Conservation (phyloP, 2,797 vertebrate genomes). For the Centroberyx gerrardi region DNA sequence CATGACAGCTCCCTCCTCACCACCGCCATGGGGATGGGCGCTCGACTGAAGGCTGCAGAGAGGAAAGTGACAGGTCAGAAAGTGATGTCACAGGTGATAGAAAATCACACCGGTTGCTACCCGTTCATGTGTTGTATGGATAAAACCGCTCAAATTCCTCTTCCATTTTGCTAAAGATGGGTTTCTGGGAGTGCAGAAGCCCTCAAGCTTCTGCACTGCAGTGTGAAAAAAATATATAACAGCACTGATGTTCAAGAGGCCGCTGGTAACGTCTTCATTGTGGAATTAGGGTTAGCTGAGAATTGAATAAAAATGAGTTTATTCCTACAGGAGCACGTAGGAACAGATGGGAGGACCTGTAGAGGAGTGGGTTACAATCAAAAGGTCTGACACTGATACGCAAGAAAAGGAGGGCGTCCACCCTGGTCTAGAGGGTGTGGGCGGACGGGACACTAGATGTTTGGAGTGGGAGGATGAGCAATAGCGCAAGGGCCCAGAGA, state of each 20-base stretch:
- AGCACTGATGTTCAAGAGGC: background rate
- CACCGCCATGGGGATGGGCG: slow-evolving; percentile 97
- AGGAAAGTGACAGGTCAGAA: background rate
- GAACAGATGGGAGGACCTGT: slow-evolving; percentile 39
- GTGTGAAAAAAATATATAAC: slow-evolving; percentile 4
- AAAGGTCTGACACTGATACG: slow-evolving; percentile 64
- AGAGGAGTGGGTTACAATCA: slow-evolving; percentile 38
- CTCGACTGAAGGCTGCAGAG: slow-evolving; percentile 92
- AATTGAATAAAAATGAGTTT: slow-evolving; percentile 6
- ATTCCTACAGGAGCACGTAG: slow-evolving; percentile 35
- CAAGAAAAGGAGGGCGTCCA: slow-evolving; percentile 52
- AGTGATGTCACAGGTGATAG: background rate
- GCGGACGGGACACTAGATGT: slow-evolving; percentile 50
- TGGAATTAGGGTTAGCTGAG: background rate
- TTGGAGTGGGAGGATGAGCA: slow-evolving; percentile 72
- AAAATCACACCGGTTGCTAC: no score
- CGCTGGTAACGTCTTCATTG: slow-evolving; percentile 1
- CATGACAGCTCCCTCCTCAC: slow-evolving; percentile 98
- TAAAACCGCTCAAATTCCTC: background rate
- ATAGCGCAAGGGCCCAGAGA: slow-evolving; percentile 32
- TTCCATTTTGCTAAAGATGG: background rate
- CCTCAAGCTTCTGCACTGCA: background rate
- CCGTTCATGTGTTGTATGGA: no score
- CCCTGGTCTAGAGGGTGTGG: slow-evolving; percentile 55
- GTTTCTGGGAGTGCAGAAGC: background rate